Evolutionary conservation across 2,888 invertebrate genomes (phyloP).

Genomic region (Lasioglossum zephyrum): DNA sequence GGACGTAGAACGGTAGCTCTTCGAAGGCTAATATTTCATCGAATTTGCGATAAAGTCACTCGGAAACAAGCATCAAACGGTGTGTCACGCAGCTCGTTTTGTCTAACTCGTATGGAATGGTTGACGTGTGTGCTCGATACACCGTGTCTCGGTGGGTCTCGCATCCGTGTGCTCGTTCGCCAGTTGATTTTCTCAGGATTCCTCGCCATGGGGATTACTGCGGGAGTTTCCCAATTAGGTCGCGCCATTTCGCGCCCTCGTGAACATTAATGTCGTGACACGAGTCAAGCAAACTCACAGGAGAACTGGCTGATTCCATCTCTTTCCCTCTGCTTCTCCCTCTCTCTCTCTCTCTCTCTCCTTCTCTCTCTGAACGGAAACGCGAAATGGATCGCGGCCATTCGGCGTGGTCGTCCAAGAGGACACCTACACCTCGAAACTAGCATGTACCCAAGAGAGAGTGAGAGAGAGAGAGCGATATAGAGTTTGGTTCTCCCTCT

Average conservation of each 20-base stretch:
- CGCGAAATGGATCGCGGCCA: slow-evolving; percentile 57
- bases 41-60: background rate
- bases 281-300: slow-evolving; percentile 48
- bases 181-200: slow-evolving; percentile 62
- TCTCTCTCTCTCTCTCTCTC: background rate
- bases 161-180: slow-evolving; percentile 40
- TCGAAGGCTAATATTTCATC: background rate
- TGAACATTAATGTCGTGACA: slow-evolving; percentile 65
- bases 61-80: background rate
- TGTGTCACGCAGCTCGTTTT: background rate
- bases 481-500: slow-evolving; percentile 6
- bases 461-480: background rate
- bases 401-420: slow-evolving; percentile 33
- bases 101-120: background rate
- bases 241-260: slow-evolving; percentile 62
- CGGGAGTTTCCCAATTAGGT: slow-evolving; percentile 70
- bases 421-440: background rate
- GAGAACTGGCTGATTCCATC: slow-evolving; percentile 19
- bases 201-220: slow-evolving; percentile 57
- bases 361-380: background rate
- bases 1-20: background rate
- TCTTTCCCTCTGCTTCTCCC: background rate
- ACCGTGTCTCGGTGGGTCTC: background rate
- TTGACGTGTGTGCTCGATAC: background rate
- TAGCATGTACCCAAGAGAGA: background rate